Conservation (phyloP, 2,113 vertebrate species). For the Phaethon lepturus region DNA sequence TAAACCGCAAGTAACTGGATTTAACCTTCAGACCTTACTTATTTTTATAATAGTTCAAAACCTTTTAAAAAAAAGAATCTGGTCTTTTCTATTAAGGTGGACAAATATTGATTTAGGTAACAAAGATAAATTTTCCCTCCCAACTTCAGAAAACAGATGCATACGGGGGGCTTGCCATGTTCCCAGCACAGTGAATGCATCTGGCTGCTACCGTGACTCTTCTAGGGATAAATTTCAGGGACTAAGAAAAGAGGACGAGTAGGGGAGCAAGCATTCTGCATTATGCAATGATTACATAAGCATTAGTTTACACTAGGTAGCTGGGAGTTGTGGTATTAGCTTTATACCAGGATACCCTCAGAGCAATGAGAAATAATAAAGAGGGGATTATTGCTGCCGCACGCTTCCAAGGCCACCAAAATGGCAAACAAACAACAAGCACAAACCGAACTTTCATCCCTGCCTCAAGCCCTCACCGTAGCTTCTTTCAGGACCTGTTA, state of each 20-base stretch:
- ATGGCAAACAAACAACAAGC: neutral
- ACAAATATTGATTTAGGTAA: neutral
- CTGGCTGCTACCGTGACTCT: slow-evolving; percentile 24
- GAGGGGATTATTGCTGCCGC: slow-evolving; percentile 18
- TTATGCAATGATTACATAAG: slow-evolving; percentile 74
- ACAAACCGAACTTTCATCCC: neutral
- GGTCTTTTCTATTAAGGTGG: neutral
- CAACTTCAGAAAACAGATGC: neutral
- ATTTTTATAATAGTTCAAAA: neutral
- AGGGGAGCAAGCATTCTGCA: slow-evolving; percentile 38
- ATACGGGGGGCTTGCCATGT: neutral
- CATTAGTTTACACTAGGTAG: slow-evolving; percentile 64
- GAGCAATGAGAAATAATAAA: slow-evolving; percentile 29
- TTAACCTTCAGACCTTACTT: neutral
- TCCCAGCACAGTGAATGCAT: neutral
- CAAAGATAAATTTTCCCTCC: neutral
- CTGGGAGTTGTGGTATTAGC: slow-evolving; percentile 42
- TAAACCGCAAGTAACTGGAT: neutral
- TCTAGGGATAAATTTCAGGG: slow-evolving; percentile 37
- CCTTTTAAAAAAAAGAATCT: neutral
- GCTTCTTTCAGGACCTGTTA: neutral
- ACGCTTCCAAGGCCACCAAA: slow-evolving; percentile 33
- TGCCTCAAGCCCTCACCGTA: neutral
- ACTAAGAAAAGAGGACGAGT: slow-evolving; percentile 57
- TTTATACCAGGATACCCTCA: slow-evolving; percentile 35